phyloP scores from a whole-genome alignment of 1,140 invertebrate genomes.

The Atta cephalotes region DNA sequence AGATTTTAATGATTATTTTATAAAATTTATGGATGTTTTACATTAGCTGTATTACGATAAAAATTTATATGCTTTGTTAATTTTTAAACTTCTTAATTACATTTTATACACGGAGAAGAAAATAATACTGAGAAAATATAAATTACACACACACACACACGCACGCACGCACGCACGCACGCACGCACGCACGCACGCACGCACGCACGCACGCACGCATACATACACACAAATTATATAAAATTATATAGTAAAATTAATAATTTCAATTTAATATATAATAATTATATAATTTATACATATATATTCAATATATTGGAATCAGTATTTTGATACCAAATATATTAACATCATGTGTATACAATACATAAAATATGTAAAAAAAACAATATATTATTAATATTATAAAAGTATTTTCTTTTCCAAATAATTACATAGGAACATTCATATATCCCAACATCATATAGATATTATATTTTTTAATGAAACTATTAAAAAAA shows the following conservation, averaged over 20 bases:
- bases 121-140: conserved; percentile 15
- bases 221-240: too few relatives aligned
- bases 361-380: not conserved
- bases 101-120: not conserved
- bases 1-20: not conserved
- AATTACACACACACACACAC: not conserved
- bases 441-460: not conserved
- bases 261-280: too few relatives aligned
- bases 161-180: too few relatives aligned
- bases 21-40: not conserved
- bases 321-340: not conserved
- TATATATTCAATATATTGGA: not conserved
- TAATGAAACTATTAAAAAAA: not conserved
- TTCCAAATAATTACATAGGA: not conserved
- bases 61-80: not conserved
- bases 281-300: too few relatives aligned
- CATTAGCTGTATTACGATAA: not conserved
- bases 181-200: too few relatives aligned
- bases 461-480: not conserved
- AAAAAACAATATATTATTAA: not conserved
- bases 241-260: too few relatives aligned
- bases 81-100: not conserved
- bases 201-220: too few relatives aligned
- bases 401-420: not conserved
- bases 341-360: not conserved